These are phyloP conservation scores for Pyrrhia umbra DNA, from an alignment of 2,888 invertebrate species.

Conservation along the genomic window DNA sequence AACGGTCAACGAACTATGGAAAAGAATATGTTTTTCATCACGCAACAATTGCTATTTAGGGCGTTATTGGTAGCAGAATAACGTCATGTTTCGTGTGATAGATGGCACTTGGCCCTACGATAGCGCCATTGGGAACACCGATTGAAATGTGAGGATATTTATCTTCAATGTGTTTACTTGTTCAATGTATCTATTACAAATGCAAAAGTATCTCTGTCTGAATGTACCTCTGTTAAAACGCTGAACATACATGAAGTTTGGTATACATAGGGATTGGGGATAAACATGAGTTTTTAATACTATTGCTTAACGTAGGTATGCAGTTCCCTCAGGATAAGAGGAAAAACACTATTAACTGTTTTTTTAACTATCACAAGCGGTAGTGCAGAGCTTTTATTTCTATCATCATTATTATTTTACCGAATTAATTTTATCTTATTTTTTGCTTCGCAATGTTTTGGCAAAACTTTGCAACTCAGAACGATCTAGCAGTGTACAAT, in stretches of 20 bases:
- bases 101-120: not conserved
- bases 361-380: not conserved
- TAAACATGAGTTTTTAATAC: not conserved
- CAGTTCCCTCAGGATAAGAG: not conserved
- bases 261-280: not conserved
- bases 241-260: not conserved
- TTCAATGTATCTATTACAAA: not conserved
- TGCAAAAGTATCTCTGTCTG: not conserved
- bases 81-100: not conserved
- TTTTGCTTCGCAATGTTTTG: slow-evolving; percentile 14
- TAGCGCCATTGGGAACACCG: slow-evolving; percentile 2
- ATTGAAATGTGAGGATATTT: too few species aligned
- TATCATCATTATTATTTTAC: not conserved
- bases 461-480: slow-evolving; percentile 16
- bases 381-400: not conserved
- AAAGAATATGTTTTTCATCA: slow-evolving; percentile 32
- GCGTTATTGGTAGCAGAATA: slow-evolving; percentile 6
- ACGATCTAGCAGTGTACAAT: slow-evolving; percentile 58
- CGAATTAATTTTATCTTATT: not conserved
- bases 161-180: not conserved
- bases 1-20: slow-evolving; percentile 73
- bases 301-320: not conserved
- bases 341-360: not conserved
- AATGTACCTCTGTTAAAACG: not conserved
- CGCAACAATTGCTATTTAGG: slow-evolving; percentile 30